Evolutionary conservation across 2,888 invertebrate species (phyloP).

Genomic region (Isotomurus palustris): DNA sequence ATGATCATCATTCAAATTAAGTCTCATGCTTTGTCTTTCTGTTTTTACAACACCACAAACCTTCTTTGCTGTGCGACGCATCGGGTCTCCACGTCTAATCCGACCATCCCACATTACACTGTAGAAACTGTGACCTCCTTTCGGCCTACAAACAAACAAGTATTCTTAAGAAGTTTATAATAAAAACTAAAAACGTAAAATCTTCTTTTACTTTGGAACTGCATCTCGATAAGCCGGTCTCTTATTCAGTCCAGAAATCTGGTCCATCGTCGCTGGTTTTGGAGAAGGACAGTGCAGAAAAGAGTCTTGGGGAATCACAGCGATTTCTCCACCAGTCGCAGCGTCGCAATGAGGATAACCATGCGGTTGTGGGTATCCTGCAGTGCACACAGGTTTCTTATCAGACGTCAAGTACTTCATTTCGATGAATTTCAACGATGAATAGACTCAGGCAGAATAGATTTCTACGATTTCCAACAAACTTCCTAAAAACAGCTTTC

Average conservation of each 20-base stretch:
- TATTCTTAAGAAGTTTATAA: neutral
- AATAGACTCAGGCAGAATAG: neutral
- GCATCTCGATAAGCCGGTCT: constrained; percentile 21
- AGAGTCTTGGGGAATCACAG: constrained; percentile 4
- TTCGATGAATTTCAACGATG: neutral
- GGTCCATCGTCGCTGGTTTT: constrained; percentile 9
- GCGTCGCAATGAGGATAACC: constrained; percentile 2
- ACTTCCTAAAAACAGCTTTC: too few species aligned
- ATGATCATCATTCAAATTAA: neutral
- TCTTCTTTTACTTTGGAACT: constrained; percentile 14
- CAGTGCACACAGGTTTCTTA: neutral
- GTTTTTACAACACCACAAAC: too few species aligned
- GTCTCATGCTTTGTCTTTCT: neutral
- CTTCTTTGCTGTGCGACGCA: constrained; percentile 4
- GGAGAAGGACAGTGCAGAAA: constrained; percentile 25
- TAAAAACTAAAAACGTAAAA: neutral
- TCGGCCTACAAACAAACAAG: constrained; percentile 5
- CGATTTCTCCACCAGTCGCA: neutral
- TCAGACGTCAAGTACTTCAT: neutral
- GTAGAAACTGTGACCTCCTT: constrained; percentile 25
- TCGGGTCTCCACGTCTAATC: constrained; percentile 20
- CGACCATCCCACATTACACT: constrained; percentile 28
- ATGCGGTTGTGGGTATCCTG: neutral
- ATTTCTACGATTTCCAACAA: too few species aligned
- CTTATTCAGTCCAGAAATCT: constrained; percentile 17